phyloP scores from a whole-genome alignment of 2,113 vertebrate species.

The Callipepla californica region DNA sequence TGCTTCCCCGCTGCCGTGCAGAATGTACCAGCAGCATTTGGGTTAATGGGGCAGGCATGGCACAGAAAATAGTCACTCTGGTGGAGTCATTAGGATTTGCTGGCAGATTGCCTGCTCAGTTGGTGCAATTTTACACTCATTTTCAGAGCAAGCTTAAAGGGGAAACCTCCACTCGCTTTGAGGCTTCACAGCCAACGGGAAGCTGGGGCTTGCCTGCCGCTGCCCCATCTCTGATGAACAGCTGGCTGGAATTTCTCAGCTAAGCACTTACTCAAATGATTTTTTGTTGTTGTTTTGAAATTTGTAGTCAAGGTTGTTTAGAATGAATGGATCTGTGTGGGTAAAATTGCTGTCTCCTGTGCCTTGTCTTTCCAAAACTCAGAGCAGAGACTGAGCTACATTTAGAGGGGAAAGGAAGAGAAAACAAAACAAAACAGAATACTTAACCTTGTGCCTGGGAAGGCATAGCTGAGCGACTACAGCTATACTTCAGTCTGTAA shows the following conservation, averaged over 20 bases:
- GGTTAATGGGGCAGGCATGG: constrained; percentile 64
- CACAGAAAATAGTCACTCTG: constrained; percentile 23
- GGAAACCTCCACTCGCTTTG: neutral
- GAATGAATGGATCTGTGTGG: constrained; percentile 13
- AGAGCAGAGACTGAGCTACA: neutral
- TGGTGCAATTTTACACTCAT: constrained; percentile 49
- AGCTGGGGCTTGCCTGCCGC: constrained; percentile 14
- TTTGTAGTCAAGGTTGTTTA: neutral
- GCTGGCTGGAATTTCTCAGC: constrained; percentile 57
- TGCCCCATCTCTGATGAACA: constrained; percentile 31
- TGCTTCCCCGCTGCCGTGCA: neutral
- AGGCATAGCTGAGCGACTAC: neutral
- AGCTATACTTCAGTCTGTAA: neutral
- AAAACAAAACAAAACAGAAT: neutral
- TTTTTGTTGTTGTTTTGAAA: constrained; percentile 35
- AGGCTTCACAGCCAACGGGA: neutral
- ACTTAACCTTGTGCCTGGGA: neutral
- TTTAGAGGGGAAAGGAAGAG: neutral
- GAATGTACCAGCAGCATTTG: constrained; percentile 29
- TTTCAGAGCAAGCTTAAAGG: constrained; percentile 51
- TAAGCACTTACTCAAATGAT: constrained; percentile 35
- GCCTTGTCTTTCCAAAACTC: constrained; percentile 12
- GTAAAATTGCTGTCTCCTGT: neutral
- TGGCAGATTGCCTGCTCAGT: constrained; percentile 36
- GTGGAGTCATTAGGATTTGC: constrained; percentile 43